Base-by-base conservation (phyloP, 1,140 invertebrate species). In the Orius laevigatus region DNA sequence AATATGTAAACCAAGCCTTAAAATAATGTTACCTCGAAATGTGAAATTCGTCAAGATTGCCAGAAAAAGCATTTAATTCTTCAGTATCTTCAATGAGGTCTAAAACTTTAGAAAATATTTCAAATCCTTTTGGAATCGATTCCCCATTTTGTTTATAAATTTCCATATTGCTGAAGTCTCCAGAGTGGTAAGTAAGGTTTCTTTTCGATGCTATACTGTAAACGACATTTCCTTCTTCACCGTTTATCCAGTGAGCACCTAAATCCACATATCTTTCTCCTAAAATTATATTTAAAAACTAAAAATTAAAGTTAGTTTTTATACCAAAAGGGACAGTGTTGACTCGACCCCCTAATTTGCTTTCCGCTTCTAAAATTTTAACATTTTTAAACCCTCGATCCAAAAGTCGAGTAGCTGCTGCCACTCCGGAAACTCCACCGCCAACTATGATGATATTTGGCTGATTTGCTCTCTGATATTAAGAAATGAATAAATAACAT, bases 221-320 rank as follows among this genome's bases (percentile, higher is more conserved):
- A 1, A 83, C 74, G 9, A 70, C 58, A 64, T 89, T 84, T 14
- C 66, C 70, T 51, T 74, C 64, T 60, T 87, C 74, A 11, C 87
- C 86, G 57, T 91, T 86, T 55, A 87, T 70, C 80, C 81, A 86
- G 57, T 89, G 81, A 18, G 82, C 86, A 5, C 88, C 87, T 11
- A 90, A 52, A 62, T 93, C 88, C 5, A 89, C 63, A 15, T 70
- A 62, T 52, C 69, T 69, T 4, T 73, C 70, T 1, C 61, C 68
- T 64, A 33, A 25, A 56, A 38, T 20, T 25, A 2, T 20, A 11
- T 9, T 18, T 31, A 31, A 45, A 19, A 9, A 0, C 3, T 11
- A 45, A 43, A 41, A 25, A 25, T 25, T 25, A 25, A 25, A n/a
- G n/a, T n/a, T n/a, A n/a, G n/a, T n/a, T n/a, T n/a, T 25, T 25